phyloP scores from a whole-genome alignment of 2,888 invertebrate species.

The Latheticus oryzae region DNA sequence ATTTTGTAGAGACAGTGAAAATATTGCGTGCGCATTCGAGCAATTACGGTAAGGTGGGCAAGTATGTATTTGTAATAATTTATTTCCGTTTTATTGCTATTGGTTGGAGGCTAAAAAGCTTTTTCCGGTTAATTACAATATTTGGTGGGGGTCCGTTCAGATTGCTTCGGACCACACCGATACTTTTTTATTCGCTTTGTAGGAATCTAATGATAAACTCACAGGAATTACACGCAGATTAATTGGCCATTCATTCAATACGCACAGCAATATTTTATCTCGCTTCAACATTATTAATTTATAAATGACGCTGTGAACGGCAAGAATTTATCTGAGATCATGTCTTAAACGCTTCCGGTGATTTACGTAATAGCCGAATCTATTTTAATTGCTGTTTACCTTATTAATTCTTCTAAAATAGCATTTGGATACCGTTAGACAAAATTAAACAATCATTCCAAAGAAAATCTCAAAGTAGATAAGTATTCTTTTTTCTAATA shows the following conservation, averaged over 20 bases:
- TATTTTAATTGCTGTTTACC: conserved; percentile 22
- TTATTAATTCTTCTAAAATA: conserved; percentile 13
- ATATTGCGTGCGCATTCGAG: conserved; percentile 39
- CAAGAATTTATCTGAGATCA: conserved; percentile 25
- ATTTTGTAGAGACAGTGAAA: conserved; percentile 34
- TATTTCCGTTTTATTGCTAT: conserved; percentile 47
- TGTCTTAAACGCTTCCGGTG: conserved; percentile 29
- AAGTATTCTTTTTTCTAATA: too few relatives aligned
- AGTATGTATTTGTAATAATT: conserved; percentile 39
- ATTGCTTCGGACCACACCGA: conserved; percentile 7
- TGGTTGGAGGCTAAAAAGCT: conserved; percentile 41
- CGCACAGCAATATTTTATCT: conserved; percentile 16
- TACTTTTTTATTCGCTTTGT: too few relatives aligned
- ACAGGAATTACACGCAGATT: conserved; percentile 5
- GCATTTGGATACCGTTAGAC: conserved; percentile 15
- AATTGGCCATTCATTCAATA: conserved; percentile 14
- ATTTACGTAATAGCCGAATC: conserved; percentile 22
- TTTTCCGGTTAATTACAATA: conserved; percentile 44
- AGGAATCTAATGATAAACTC: too few relatives aligned
- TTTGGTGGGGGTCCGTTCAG: conserved; percentile 19
- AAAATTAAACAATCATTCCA: conserved; percentile 20
- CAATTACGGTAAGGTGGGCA: conserved; percentile 40
- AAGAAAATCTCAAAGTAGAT: too few relatives aligned
- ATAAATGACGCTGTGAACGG: conserved; percentile 10
- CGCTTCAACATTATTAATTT: conserved; percentile 20